These are phyloP conservation scores for Pyrrhosoma nymphula DNA, from an alignment of 2,888 invertebrate species.

Conservation along the genomic window DNA sequence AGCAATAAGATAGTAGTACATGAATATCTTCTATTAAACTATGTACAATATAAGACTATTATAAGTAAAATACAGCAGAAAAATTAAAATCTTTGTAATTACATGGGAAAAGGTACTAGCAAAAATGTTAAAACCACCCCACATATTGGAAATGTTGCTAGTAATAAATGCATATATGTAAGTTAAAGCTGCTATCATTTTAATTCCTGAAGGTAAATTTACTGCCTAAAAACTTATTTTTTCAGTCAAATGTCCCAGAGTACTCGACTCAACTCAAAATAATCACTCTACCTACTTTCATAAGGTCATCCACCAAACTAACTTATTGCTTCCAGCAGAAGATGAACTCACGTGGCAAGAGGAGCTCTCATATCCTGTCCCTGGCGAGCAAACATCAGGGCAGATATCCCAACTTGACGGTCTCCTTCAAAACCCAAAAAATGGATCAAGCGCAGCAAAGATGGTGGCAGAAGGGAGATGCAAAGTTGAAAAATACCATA, in stretches of 20 bases:
- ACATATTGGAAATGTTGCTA: not conserved
- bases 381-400: constrained; percentile 82
- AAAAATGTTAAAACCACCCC: not conserved
- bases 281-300: not conserved
- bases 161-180: not conserved
- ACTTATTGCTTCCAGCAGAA: not conserved
- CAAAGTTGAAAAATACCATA: constrained; percentile 85
- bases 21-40: too few relatives aligned
- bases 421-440: constrained; percentile 85
- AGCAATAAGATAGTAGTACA: too few relatives aligned
- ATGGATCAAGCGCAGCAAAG: constrained; percentile 81
- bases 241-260: not conserved
- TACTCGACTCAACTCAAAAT: not conserved
- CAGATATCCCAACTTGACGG: constrained; percentile 80
- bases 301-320: not conserved
- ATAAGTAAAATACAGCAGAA: not conserved
- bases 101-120: not conserved
- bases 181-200: too few relatives aligned
- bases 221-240: not conserved
- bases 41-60: not conserved
- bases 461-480: constrained; percentile 84
- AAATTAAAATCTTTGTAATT: too few relatives aligned
- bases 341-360: constrained; percentile 81
- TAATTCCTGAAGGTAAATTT: too few relatives aligned
- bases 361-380: constrained; percentile 85